Evolutionary conservation across 2,113 vertebrate species (phyloP).

Genomic region (Hippocampus mohnikei): DNA sequence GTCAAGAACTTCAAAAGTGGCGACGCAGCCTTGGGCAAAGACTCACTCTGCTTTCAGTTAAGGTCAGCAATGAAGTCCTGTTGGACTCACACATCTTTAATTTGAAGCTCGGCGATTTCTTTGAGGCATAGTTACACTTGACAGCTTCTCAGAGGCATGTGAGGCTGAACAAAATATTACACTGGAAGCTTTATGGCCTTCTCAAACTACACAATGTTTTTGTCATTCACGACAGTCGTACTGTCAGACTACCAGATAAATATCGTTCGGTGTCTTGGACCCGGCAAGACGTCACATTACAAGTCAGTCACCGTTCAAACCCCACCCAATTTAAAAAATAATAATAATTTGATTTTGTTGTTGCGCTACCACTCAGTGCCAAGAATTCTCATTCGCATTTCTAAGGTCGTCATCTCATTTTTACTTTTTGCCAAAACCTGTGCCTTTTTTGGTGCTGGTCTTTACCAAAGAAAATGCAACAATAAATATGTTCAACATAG

Average conservation of each 20-base stretch:
- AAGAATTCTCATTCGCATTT: too few relatives aligned
- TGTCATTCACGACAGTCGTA: too few relatives aligned
- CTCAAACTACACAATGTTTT: too few relatives aligned
- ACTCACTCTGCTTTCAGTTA: slow-evolving; percentile 21
- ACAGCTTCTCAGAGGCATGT: slow-evolving; percentile 16
- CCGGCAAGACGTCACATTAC: too few relatives aligned
- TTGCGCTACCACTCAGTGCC: too few relatives aligned
- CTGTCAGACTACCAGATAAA: too few relatives aligned
- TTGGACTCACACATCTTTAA: slow-evolving; percentile 7
- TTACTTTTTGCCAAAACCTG: not conserved
- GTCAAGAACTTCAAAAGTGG: slow-evolving; percentile 37
- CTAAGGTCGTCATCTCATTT: not conserved
- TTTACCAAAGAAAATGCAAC: not conserved
- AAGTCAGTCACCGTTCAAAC: too few relatives aligned
- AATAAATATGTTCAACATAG: not conserved
- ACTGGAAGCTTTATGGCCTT: not conserved
- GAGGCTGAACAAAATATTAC: not conserved
- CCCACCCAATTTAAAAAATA: too few relatives aligned
- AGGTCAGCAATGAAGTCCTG: slow-evolving; percentile 16
- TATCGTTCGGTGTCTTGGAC: too few relatives aligned
- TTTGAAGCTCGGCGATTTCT: not conserved
- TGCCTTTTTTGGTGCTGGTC: not conserved
- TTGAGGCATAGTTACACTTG: slow-evolving; percentile 14
- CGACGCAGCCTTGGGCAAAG: slow-evolving; percentile 35
- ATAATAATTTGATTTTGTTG: too few relatives aligned